Base-by-base conservation (phyloP, 1,140 invertebrate species). In the Pseudomyrmex pallidus region DNA sequence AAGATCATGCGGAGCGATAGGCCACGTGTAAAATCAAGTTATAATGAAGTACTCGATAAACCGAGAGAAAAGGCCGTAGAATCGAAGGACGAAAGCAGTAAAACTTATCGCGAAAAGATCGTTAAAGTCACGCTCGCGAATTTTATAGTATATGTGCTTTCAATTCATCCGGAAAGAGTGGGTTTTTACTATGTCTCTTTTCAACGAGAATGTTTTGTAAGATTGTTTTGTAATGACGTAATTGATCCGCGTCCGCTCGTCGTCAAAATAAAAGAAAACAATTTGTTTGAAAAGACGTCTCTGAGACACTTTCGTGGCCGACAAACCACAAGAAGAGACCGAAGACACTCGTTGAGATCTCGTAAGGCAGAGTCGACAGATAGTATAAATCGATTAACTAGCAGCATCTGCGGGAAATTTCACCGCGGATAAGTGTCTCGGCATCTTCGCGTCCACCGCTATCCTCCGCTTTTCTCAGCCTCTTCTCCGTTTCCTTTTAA, bases 301-400 rank as follows among this genome's bases (percentile, higher is more conserved):
- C 50, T 3, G 35, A 54, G 56, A 20, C 20, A n/a, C 56, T 67
- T 7, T 68, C 4, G 35, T 48, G 46, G 2, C 44, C 44, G 46
- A 17, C 54, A 48, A 70, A 8, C 5, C 20, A 5, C 12, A 10
- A 15, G 10, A 78, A 13, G 57, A 35, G 35, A 35, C 35, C 35
- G 57, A 68, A 77, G 35, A 46, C 50, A 78, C 52, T 68, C 22
- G 15, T 7, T 12, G 44, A 35, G 20, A 35, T 48, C 52, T 46
- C 46, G 20, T 70, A 80, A 48, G 5, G 35, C 52, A 20, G 12
- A 59, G n/a, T 48, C 20, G 54, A 59, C 54, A 59, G 44, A 59
- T 46, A 8, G 12, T 68, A 80, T 80, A 80, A 80, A 80, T 80
- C 44, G 76, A 80, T 80, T 80, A 80, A 59, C 20, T 4, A 17